phyloP scores from a whole-genome alignment of 2,888 invertebrate species.

The Orchesellides sinensis region DNA sequence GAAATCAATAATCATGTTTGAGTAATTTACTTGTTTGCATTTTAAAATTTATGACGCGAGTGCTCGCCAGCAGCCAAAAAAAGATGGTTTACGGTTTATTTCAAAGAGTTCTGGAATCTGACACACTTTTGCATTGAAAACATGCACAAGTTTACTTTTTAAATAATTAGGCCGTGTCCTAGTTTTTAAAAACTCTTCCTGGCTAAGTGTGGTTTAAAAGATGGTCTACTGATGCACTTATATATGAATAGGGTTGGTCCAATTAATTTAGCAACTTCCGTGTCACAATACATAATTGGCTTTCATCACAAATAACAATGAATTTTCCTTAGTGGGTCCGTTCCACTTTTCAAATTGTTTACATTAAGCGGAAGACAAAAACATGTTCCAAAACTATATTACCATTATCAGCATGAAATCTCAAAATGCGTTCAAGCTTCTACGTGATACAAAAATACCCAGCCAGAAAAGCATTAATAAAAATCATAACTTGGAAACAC shows the following conservation, averaged over 20 bases:
- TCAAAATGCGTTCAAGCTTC: no score
- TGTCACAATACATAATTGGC: background rate
- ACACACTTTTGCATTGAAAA: background rate
- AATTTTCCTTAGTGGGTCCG: background rate
- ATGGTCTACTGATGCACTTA: background rate
- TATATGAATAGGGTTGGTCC: background rate
- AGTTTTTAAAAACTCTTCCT: constrained; percentile 16
- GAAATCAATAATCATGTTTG: background rate
- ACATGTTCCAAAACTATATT: background rate
- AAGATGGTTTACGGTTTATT: background rate
- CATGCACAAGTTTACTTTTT: background rate
- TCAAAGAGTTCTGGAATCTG: background rate
- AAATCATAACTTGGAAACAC: no score
- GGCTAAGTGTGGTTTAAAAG: constrained; percentile 23
- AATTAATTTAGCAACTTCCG: no score
- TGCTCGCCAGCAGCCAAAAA: no score
- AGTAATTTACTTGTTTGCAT: background rate
- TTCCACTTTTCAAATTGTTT: background rate
- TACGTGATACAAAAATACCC: no score
- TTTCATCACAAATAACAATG: no score
- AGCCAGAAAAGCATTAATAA: no score
- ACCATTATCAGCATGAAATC: no score
- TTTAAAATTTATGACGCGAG: no score
- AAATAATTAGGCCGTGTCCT: background rate
- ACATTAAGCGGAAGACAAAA: background rate